Base-by-base conservation (phyloP, 2,113 vertebrate genomes). In the Centropus bengalensis region DNA sequence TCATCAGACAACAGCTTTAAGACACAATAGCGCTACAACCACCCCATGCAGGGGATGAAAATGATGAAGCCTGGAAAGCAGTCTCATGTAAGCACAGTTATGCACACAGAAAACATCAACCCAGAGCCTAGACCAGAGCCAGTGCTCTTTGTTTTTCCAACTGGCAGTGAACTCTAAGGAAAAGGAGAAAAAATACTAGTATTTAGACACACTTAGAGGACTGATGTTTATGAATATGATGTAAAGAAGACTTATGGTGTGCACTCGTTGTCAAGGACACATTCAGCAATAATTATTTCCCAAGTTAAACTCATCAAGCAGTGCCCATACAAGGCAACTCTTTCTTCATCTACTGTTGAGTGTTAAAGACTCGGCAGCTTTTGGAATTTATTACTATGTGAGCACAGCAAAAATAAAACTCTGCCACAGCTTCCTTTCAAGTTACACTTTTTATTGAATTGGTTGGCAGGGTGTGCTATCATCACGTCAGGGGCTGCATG, bases 391-490 rank as follows among this genome's bases (percentile, higher is more conserved):
- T 83, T 92, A 96, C 70, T 82, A 44, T 51, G 69, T 28, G 59
- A 94, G 86, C 56, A 67, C 49, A 83, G 80, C 24, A 90, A 96
- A 95, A 88, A 88, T 30, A 63, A 6, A 86, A 86, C 73, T 86
- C 75, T 86, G 80, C 71, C 71, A 88, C 86, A 83, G 73, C 27
- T 33, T 78, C 82, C 91, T 94, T 96, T 96, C 88, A 94, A 96
- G 79, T 86, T 27, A 27, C 8, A 44, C 45, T 88, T 91, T 79
- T 86, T 78, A 90, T 10, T 86, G 64, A 93, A 60, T 64, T 52
- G 85, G 75, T 88, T 91, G 76, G 85, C 88, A 96, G 71, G 32
- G 71, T 52, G 38, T 64, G 30, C 79, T 81, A 60, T 54, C 85
- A 78, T 60, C 96, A 62, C 52, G 8, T 84, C 1, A 0, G 54